phyloP scores from a whole-genome alignment of 1,140 invertebrate species.

The Chironomus striatipennis region DNA sequence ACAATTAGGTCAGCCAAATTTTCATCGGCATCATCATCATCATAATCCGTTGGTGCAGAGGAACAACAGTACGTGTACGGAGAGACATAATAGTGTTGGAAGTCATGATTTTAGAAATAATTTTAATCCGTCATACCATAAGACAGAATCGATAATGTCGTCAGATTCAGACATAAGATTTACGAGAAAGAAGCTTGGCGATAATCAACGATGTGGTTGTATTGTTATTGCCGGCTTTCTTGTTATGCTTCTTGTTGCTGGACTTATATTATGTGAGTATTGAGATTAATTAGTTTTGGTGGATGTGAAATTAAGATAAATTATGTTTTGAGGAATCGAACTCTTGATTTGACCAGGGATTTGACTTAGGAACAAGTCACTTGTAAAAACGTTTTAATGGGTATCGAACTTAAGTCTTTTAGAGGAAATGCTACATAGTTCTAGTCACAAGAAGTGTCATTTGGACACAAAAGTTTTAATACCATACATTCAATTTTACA shows the following conservation, averaged over 20 bases:
- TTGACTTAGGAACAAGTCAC: no score
- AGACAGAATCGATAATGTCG: slow-evolving; percentile 66
- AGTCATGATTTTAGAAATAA: slow-evolving; percentile 21
- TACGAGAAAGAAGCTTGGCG: slow-evolving; percentile 68
- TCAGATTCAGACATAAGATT: slow-evolving; percentile 78
- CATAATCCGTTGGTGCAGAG: not conserved
- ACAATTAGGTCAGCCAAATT: slow-evolving; percentile 13
- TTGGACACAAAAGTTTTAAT: no score
- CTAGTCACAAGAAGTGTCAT: no score
- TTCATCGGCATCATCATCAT: slow-evolving; percentile 17
- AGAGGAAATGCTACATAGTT: no score
- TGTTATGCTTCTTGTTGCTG: slow-evolving; percentile 67
- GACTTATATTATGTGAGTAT: slow-evolving; percentile 57
- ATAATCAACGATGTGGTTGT: slow-evolving; percentile 71
- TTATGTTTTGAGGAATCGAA: no score
- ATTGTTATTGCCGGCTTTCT: slow-evolving; percentile 74
- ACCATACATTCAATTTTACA: no score
- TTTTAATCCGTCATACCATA: slow-evolving; percentile 34
- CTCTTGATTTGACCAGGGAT: no score
- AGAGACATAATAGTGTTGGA: not conserved
- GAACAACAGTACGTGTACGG: not conserved
- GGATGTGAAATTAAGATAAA: slow-evolving; percentile 67
- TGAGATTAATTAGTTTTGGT: slow-evolving; percentile 50
- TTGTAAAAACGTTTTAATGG: no score
- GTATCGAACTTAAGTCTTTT: no score